Conservation (phyloP, 2,113 vertebrate species). For the Scartelaos histophorus region DNA sequence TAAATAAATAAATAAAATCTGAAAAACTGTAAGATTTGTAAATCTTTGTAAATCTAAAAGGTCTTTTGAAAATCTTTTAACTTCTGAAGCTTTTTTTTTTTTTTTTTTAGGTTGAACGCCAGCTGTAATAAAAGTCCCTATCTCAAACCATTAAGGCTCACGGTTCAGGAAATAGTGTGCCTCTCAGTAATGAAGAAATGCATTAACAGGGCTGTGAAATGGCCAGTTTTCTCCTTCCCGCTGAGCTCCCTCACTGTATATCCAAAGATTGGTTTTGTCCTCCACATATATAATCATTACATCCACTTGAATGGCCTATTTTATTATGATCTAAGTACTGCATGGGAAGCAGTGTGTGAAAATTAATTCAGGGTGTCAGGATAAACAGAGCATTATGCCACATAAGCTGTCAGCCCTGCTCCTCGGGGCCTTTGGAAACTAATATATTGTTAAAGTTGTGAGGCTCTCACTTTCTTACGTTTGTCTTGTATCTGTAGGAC, state of each 20-base stretch:
- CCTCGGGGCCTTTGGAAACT: slow-evolving; percentile 32
- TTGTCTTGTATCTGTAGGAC: not conserved
- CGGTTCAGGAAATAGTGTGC: slow-evolving; percentile 61
- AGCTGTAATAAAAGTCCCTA: slow-evolving; percentile 58
- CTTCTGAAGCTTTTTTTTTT: slow-evolving; percentile 31
- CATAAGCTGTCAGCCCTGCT: slow-evolving; percentile 17
- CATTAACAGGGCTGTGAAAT: slow-evolving; percentile 58
- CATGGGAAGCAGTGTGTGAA: slow-evolving; percentile 1
- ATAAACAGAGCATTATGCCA: slow-evolving; percentile 22
- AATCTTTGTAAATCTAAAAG: too few relatives aligned
- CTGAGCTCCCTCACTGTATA: slow-evolving; percentile 7
- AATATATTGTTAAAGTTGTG: slow-evolving; percentile 5
- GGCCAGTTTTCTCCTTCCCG: slow-evolving; percentile 46
- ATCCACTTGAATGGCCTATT: slow-evolving; percentile 11
- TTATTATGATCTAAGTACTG: slow-evolving; percentile 4
- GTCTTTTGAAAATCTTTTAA: slow-evolving; percentile 26
- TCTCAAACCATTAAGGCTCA: slow-evolving; percentile 69
- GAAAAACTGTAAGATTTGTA: too few relatives aligned
- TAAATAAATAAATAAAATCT: too few relatives aligned
- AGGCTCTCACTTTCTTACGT: not conserved
- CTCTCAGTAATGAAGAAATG: slow-evolving; percentile 64
- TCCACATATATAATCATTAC: slow-evolving; percentile 19
- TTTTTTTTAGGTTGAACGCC: slow-evolving; percentile 55
- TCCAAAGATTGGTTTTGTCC: slow-evolving; percentile 22
- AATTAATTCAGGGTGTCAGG: slow-evolving; percentile 28